A percentile compares a stretch with the other conserved stretches of the same genome.
Evolutionary conservation across 2,888 invertebrate genomes (phyloP).

Genomic region (Deroplatys truncata): DNA sequence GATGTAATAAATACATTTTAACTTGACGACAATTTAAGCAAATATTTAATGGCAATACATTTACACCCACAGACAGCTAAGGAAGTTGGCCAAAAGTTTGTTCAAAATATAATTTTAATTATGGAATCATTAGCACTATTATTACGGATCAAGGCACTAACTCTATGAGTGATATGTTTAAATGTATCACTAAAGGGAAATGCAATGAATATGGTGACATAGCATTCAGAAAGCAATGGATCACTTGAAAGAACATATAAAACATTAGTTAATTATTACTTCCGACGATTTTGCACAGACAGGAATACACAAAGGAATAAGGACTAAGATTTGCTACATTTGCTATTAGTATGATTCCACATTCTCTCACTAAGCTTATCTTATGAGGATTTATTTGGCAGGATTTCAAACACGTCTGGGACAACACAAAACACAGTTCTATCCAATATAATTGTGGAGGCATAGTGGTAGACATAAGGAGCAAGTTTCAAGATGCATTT

Average conservation of each 20-base stretch:
- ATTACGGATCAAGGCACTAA: slow-evolving; percentile 37
- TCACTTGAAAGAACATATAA: not conserved
- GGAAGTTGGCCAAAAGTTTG: not conserved
- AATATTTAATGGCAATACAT: slow-evolving; percentile 26
- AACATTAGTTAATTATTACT: not conserved
- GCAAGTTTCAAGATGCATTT: not conserved
- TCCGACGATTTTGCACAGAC: not conserved
- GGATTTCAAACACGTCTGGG: not conserved
- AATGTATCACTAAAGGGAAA: not conserved
- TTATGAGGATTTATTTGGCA: not conserved
- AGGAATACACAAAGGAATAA: not conserved
- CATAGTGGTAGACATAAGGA: not conserved
- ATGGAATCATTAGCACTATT: slow-evolving; percentile 31
- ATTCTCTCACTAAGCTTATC: not conserved
- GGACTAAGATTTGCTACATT: not conserved
- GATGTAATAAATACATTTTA: not conserved
- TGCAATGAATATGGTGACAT: not conserved
- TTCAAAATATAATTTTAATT: slow-evolving; percentile 31
- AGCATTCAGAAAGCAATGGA: not conserved
- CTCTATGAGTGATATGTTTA: slow-evolving; percentile 34
- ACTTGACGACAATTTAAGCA: not conserved
- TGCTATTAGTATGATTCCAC: too few relatives aligned
- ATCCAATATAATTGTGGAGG: not conserved
- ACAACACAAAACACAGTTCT: not conserved
- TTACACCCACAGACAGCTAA: too few relatives aligned